phyloP scores from a whole-genome alignment of 2,113 vertebrate species.

The Melanocharis versteri region DNA sequence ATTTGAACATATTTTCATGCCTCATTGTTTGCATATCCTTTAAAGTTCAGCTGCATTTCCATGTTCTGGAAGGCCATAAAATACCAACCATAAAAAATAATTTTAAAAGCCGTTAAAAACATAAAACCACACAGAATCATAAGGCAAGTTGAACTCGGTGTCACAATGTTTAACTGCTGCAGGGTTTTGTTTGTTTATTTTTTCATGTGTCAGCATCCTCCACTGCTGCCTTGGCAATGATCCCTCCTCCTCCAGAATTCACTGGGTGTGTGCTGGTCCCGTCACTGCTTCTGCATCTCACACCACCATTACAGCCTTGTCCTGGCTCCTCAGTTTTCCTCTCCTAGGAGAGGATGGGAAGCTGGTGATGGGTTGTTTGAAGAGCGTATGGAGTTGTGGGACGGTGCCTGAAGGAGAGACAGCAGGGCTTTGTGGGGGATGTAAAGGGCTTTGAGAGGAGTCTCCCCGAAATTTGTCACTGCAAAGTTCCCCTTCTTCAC shows the following conservation, averaged over 20 bases:
- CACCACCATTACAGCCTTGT: not conserved
- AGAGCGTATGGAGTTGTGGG: accelerated
- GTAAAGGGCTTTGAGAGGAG: not conserved
- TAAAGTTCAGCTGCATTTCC: slow-evolving; percentile 3
- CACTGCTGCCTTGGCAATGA: not conserved
- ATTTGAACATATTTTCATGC: not conserved
- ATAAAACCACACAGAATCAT: not conserved
- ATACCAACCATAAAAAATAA: not conserved
- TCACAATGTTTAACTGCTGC: not conserved
- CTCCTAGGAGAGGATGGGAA: not conserved
- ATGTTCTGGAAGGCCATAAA: not conserved
- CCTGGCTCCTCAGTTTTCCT: not conserved
- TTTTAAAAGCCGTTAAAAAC: not conserved
- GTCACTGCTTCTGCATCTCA: not conserved
- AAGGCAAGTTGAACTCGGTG: not conserved
- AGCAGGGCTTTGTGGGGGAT: not conserved
- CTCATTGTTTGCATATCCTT: not conserved
- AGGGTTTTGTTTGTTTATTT: slow-evolving; percentile 3
- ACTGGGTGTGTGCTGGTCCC: not conserved
- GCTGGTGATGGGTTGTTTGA: not conserved
- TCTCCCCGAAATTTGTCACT: not conserved
- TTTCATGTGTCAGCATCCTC: not conserved
- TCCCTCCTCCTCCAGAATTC: not conserved
- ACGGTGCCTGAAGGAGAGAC: not conserved
- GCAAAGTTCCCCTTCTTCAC: not conserved